phyloP scores from a whole-genome alignment of 2,888 invertebrate species.

The Oligia strigilis region DNA sequence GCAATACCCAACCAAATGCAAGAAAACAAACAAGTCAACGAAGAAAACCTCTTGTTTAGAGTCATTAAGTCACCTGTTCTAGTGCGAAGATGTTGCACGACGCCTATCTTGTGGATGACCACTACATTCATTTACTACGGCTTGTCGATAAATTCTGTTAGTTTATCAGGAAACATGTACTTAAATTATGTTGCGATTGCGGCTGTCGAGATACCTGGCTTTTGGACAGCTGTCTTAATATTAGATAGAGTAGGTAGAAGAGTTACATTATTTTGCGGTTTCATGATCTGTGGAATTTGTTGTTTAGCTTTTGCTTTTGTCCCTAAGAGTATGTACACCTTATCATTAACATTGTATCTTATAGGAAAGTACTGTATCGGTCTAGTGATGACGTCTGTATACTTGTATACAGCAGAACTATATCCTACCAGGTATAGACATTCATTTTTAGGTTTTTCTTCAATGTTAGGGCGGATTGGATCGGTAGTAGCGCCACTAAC shows the following conservation, averaged over 20 bases:
- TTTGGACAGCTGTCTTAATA: conserved; percentile 91
- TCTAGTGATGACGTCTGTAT: conserved; percentile 92
- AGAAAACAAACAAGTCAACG: conserved; percentile 61
- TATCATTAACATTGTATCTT: conserved; percentile 87
- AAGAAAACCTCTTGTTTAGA: conserved; percentile 77
- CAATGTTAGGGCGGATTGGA: conserved; percentile 93
- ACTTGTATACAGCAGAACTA: conserved; percentile 93
- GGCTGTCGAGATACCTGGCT: conserved; percentile 93
- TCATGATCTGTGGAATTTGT: conserved; percentile 85
- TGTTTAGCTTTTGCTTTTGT: conserved; percentile 89
- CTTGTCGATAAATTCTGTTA: conserved; percentile 94
- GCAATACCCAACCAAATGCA: conserved; percentile 76
- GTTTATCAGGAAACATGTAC: conserved; percentile 94
- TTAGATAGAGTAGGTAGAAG: conserved; percentile 92
- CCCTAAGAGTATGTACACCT: conserved; percentile 77
- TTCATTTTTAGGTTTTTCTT: conserved; percentile 92
- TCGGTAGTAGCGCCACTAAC: conserved; percentile 93
- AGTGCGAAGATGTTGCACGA: conserved; percentile 91
- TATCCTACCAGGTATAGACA: conserved; percentile 93
- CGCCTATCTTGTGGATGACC: conserved; percentile 95
- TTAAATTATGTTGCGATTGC: conserved; percentile 93
- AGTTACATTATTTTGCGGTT: conserved; percentile 81
- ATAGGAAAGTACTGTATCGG: conserved; percentile 92
- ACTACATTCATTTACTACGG: conserved; percentile 95
- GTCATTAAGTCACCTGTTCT: conserved; percentile 90